These are phyloP conservation scores for Chondrilla cf. caribensis DNA, from an alignment of 37 sponge, comb jelly and placozoan species.

Conservation along the genomic window DNA sequence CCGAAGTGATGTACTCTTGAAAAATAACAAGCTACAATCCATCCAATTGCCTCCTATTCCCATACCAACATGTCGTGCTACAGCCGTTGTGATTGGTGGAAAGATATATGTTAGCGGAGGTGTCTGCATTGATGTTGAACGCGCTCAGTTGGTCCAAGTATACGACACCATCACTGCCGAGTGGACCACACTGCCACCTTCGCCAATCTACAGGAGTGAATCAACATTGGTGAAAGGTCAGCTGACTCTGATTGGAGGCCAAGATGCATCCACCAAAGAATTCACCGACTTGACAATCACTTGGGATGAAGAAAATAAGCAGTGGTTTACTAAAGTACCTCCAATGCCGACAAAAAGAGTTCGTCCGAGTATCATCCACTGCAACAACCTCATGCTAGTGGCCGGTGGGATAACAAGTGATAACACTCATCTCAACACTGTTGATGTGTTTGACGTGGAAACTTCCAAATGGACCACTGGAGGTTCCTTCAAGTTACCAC, in stretches of 20 bases:
- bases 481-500: not conserved
- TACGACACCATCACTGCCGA: not conserved
- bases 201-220: not conserved
- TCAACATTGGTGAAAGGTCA: not conserved
- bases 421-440: not conserved
- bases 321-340: not conserved
- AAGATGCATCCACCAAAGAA: not conserved
- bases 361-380: not conserved
- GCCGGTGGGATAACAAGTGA: not conserved
- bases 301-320: not conserved
- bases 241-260: not conserved
- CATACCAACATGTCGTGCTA: not conserved
- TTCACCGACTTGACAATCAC: not conserved
- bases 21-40: not conserved
- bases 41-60: not conserved
- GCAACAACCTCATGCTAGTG: not conserved
- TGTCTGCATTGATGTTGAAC: not conserved
- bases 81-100: not conserved
- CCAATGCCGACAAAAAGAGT: not conserved
- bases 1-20: too few relatives aligned
- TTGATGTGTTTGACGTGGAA: not conserved
- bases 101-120: not conserved
- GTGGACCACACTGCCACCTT: not conserved
- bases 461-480: not conserved
- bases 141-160: not conserved